Evolutionary conservation across 2,888 invertebrate species (phyloP).

Genomic region (Acronicta aceris): DNA sequence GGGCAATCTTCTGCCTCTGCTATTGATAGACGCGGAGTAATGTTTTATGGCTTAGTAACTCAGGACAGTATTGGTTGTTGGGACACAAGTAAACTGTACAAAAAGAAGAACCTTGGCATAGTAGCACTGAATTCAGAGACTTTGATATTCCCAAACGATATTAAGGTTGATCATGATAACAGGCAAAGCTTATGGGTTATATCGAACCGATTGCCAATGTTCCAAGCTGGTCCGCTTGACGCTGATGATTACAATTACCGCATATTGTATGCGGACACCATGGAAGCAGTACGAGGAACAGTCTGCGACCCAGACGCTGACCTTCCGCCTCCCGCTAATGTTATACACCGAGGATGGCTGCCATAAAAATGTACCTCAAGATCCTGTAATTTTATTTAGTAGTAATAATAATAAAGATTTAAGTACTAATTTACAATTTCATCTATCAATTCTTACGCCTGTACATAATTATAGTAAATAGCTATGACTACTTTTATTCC

Average conservation of each 20-base stretch:
- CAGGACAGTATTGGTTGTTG: slow-evolving; percentile 94
- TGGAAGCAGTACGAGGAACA: slow-evolving; percentile 90
- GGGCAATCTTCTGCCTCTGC: slow-evolving; percentile 94
- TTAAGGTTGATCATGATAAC: slow-evolving; percentile 92
- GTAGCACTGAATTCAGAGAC: slow-evolving; percentile 90
- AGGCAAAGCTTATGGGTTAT: slow-evolving; percentile 93
- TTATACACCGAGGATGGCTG: slow-evolving; percentile 55
- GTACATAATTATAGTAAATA: too few relatives aligned
- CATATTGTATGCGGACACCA: slow-evolving; percentile 91
- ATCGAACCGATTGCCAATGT: slow-evolving; percentile 93
- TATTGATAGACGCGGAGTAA: slow-evolving; percentile 92
- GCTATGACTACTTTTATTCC: too few relatives aligned
- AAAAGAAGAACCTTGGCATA: slow-evolving; percentile 89
- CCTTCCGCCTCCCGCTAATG: slow-evolving; percentile 13
- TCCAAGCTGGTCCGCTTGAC: slow-evolving; percentile 91
- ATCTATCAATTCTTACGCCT: neutral
- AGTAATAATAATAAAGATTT: slow-evolving; percentile 11
- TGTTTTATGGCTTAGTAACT: slow-evolving; percentile 94
- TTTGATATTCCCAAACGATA: slow-evolving; percentile 94
- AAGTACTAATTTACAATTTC: neutral
- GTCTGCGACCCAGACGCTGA: slow-evolving; percentile 91
- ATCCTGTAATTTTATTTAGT: slow-evolving; percentile 16
- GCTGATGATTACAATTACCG: slow-evolving; percentile 92
- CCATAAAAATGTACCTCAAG: slow-evolving; percentile 59
- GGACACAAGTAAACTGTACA: slow-evolving; percentile 93